Evolutionary conservation across 1,140 invertebrate species (phyloP).

Genomic region (Lanistes nyassanus): DNA sequence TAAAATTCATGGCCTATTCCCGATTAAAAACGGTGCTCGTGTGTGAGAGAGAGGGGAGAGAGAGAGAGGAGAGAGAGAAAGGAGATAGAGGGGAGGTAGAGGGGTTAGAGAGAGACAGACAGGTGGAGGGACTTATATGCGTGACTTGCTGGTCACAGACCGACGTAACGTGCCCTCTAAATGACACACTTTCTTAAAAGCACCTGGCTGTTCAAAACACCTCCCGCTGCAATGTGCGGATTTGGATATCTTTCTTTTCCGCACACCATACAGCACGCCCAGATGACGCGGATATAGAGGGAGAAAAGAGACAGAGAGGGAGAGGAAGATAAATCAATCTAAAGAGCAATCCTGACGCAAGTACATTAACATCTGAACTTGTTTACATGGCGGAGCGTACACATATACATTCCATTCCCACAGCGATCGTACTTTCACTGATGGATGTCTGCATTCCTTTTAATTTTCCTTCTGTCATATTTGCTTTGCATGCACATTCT

Average conservation of each 20-base stretch:
- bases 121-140: background rate
- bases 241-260: background rate
- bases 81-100: background rate
- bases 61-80: background rate
- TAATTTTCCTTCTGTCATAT: too few relatives aligned
- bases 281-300: background rate
- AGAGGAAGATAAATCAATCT: constrained; percentile 1
- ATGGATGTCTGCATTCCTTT: too few relatives aligned
- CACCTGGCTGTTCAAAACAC: background rate
- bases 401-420: too few relatives aligned
- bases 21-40: background rate
- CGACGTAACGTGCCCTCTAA: background rate
- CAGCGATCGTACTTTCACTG: too few relatives aligned
- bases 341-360: too few relatives aligned
- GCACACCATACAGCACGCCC: background rate
- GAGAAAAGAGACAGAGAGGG: background rate
- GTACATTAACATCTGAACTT: too few relatives aligned
- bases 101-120: constrained; percentile 5
- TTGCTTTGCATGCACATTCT: too few relatives aligned
- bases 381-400: too few relatives aligned
- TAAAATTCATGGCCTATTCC: background rate
- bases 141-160: background rate
- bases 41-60: background rate
- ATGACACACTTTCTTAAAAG: background rate
- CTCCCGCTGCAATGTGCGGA: background rate